Evolutionary conservation across 2,797 vertebrate genomes (phyloP).

Genomic region (Poeciliopsis turneri): DNA sequence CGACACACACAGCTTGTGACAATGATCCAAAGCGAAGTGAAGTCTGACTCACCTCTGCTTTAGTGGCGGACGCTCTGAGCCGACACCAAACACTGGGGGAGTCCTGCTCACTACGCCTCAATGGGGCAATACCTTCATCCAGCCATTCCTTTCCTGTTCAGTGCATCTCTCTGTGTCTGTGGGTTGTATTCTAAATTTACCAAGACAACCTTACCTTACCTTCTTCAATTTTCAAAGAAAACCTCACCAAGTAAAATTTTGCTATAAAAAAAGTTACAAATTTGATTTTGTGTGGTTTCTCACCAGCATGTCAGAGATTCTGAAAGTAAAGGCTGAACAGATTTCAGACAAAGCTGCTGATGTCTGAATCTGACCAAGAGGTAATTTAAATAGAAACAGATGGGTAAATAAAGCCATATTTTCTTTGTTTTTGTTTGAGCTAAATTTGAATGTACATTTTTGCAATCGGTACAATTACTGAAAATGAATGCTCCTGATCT

Average conservation of each 20-base stretch:
- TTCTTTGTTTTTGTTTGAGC: not conserved
- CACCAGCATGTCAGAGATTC: not conserved
- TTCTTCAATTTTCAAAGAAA: not conserved
- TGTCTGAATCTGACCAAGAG: not conserved
- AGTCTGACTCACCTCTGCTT: constrained; percentile 71
- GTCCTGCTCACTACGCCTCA: constrained; percentile 46
- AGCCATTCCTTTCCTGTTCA: constrained; percentile 12
- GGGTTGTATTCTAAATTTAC: not conserved
- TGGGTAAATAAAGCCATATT: not conserved
- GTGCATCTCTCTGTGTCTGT: not conserved
- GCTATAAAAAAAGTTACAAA: not conserved
- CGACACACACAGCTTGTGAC: constrained; percentile 52
- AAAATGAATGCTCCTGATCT: too few relatives aligned
- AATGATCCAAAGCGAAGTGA: constrained; percentile 61
- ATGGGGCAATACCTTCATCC: constrained; percentile 51
- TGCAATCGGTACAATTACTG: too few relatives aligned
- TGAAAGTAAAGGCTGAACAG: not conserved
- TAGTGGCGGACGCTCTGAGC: constrained; percentile 47
- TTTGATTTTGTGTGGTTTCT: not conserved
- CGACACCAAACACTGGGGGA: constrained; percentile 54
- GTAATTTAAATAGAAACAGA: not conserved
- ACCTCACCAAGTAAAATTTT: not conserved
- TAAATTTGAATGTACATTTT: not conserved
- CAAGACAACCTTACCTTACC: not conserved
- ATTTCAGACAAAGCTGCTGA: not conserved